A percentile compares a stretch with the other conserved stretches of the same genome.
phyloP scores from a whole-genome alignment of 2,113 vertebrate genomes.

The Lycocorax pyrrhopterus region DNA sequence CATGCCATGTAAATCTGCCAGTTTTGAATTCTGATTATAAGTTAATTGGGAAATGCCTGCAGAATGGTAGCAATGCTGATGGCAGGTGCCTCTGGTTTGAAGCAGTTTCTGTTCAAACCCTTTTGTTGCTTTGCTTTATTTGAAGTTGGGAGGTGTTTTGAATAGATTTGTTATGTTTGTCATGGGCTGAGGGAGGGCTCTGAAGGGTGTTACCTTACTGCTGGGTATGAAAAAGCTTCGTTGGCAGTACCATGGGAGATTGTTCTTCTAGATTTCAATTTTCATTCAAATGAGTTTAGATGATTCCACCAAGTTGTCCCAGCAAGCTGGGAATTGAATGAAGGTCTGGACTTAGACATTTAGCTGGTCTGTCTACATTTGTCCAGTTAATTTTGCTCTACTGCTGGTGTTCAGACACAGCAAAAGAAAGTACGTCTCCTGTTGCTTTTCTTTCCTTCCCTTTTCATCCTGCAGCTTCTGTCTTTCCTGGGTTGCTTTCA shows the following conservation, averaged over 20 bases:
- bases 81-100: neutral
- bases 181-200: neutral
- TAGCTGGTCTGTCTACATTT: neutral
- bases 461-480: neutral
- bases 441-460: neutral
- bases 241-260: neutral
- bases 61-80: fast-evolving
- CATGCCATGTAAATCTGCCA: neutral
- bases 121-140: neutral
- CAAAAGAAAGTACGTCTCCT: neutral
- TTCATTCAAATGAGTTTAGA: neutral
- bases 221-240: neutral
- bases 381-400: neutral
- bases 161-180: neutral
- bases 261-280: neutral
- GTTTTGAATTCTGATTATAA: neutral
- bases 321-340: neutral
- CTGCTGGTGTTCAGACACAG: neutral
- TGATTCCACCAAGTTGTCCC: neutral
- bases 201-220: neutral
- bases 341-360: neutral
- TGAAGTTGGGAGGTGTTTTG: neutral
- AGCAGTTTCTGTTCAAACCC: neutral
- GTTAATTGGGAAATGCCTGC: neutral
- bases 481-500: neutral